phyloP scores from a whole-genome alignment of 2,113 vertebrate genomes.

The Thamnaconus septentrionalis region DNA sequence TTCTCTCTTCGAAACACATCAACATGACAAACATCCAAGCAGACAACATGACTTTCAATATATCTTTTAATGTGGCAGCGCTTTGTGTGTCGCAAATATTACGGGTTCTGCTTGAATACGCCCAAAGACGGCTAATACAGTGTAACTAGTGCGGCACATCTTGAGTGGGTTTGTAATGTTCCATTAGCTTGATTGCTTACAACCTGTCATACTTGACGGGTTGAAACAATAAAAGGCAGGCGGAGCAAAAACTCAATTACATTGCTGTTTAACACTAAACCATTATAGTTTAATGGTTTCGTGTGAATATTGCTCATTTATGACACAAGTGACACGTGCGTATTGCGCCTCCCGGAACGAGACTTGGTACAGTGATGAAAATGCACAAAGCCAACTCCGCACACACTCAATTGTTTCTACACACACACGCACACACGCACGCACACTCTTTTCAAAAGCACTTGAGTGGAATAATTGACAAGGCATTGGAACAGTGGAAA shows the following conservation, averaged over 20 bases:
- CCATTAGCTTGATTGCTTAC: slow-evolving; percentile 77
- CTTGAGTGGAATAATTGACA: slow-evolving; percentile 74
- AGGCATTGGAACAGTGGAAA: slow-evolving; percentile 58
- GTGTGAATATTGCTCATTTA: slow-evolving; percentile 64
- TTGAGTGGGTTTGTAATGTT: slow-evolving; percentile 66
- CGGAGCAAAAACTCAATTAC: slow-evolving; percentile 63
- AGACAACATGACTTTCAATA: slow-evolving; percentile 4
- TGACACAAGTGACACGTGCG: slow-evolving; percentile 30
- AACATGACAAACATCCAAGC: slow-evolving; percentile 21
- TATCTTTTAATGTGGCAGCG: slow-evolving; percentile 23
- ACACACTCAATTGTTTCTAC: slow-evolving; percentile 13
- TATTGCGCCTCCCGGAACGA: slow-evolving; percentile 35
- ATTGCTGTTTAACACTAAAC: slow-evolving; percentile 51
- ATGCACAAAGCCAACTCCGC: slow-evolving; percentile 12
- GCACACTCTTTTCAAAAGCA: slow-evolving; percentile 46
- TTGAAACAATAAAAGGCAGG: slow-evolving; percentile 57
- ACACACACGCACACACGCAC: slow-evolving; percentile 8
- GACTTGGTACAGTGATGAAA: slow-evolving; percentile 14
- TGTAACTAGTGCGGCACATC: slow-evolving; percentile 47
- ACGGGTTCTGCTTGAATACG: slow-evolving; percentile 46
- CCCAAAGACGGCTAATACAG: slow-evolving; percentile 53
- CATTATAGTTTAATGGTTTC: slow-evolving; percentile 65
- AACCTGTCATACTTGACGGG: slow-evolving; percentile 54
- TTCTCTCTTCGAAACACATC: not conserved
- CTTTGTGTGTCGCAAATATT: slow-evolving; percentile 24